Conservation (phyloP, 2,888 invertebrate species). For the Megastigmus dorsalis region DNA sequence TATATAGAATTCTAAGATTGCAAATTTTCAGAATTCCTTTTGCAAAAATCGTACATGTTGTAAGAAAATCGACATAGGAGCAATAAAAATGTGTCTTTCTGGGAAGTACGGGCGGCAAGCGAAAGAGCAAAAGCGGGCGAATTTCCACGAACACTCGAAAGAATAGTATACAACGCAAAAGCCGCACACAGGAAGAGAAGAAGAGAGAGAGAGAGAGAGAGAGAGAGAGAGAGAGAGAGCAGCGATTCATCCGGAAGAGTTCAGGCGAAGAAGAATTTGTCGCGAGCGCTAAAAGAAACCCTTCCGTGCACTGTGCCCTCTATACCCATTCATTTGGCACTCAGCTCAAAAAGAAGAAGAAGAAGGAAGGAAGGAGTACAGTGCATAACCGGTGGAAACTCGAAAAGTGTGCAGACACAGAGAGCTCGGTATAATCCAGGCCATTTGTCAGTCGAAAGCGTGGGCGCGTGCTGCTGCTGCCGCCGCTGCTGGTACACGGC, state of each 20-base stretch:
- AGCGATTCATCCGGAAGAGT: not conserved
- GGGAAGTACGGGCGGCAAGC: not conserved
- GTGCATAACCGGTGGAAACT: not conserved
- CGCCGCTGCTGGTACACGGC: not conserved
- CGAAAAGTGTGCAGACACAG: not conserved
- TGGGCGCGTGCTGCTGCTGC: slow-evolving; percentile 8
- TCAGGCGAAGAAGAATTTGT: not conserved
- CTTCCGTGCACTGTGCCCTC: not conserved
- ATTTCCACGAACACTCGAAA: no score
- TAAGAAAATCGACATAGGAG: no score
- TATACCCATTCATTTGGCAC: not conserved
- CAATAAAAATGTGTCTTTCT: not conserved
- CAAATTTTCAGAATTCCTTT: no score
- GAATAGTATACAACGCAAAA: no score
- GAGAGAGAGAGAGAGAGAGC: no score
- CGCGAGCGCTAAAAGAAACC: not conserved
- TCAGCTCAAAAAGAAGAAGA: not conserved
- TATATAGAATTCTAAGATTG: no score
- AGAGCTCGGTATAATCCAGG: not conserved
- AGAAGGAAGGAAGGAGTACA: no score
- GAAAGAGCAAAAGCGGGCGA: no score
- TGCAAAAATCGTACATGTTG: no score
- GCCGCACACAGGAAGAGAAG: no score
- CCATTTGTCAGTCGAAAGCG: not conserved
- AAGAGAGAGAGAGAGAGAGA: no score